Evolutionary conservation across 2,888 invertebrate species (phyloP), one percentile per base, ranked within the genome.

Genomic region (Lochmaea capreae): DNA sequence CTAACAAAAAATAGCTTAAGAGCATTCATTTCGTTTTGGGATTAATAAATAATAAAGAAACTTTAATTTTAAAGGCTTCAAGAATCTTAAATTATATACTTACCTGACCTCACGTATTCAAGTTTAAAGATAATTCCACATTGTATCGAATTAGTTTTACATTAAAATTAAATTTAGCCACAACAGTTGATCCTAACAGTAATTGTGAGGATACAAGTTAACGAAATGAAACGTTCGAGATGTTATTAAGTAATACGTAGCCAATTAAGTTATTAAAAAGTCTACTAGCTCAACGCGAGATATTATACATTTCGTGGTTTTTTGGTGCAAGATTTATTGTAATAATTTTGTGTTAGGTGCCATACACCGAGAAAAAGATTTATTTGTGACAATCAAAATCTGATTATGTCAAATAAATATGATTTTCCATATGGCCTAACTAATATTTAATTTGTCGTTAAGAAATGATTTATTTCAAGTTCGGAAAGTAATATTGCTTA

Each of bases 31-130:
- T 71, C 65, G 65, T 73, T 65, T 70, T 59, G 71, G 66, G 67
- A 73, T 76, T 70, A 76, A 78, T 81, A 80, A 81, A 80, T 80
- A 81, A 82, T 78, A 80, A 80, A 79, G 77, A 78, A 80, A 76
- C 72, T 71, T 76, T 77, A 77, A 76, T 77, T 77, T 73, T 78
- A 77, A 77, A 78, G 78, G 78, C 78, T 77, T 79, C 77, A 78
- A 78, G 76, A 76, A 78, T n/a, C 78, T 77, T 81, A 80, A 82
- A 81, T 82, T 81, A 81, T 79, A 76, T 59, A 76, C 61, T n/a
- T 16, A 61, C 66, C 70, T 65, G 80, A 81, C 81, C 83, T 81
- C 82, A 80, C 81, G 79, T 81, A 81, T 82, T 79, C 74, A 70
- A 70, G 71, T 68, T 42, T 54, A n/a, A 46, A 71, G 74, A 79